Evolutionary conservation across 2,888 invertebrate genomes (phyloP).

Genomic region (Galerucella calmariensis): DNA sequence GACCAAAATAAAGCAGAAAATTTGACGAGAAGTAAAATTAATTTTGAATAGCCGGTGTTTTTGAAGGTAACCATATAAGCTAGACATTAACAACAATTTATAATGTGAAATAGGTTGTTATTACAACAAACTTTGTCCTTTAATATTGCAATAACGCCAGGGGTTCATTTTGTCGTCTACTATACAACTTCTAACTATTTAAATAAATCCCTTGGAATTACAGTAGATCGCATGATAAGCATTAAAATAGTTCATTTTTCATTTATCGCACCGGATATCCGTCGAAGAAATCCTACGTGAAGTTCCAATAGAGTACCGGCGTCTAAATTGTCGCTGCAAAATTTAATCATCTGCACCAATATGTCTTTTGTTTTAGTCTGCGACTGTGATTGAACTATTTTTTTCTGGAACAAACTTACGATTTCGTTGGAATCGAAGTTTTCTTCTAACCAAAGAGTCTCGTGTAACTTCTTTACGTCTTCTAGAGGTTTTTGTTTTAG

Average conservation of each 20-base stretch:
- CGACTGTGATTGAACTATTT: conserved; percentile 27
- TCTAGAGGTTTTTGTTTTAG: conserved; percentile 20
- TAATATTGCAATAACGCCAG: background rate
- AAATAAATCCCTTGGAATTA: background rate
- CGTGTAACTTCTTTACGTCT: background rate
- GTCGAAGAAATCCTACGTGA: conserved; percentile 44
- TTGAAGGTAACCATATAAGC: too few species aligned
- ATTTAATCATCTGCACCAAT: conserved; percentile 48
- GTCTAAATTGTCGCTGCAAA: conserved; percentile 45
- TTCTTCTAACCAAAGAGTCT: conserved; percentile 19
- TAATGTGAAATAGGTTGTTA: background rate
- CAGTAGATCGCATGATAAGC: background rate
- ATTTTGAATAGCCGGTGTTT: too few species aligned
- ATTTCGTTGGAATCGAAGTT: conserved; percentile 25
- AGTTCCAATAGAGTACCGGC: conserved; percentile 43
- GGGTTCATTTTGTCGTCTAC: background rate
- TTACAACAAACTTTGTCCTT: background rate
- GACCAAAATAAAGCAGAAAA: too few species aligned
- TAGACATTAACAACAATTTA: too few species aligned
- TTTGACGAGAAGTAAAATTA: too few species aligned
- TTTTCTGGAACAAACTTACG: conserved; percentile 33
- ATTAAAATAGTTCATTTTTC: conserved; percentile 3
- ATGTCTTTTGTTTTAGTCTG: conserved; percentile 38
- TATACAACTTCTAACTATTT: too few species aligned
- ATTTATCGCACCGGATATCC: conserved; percentile 37